Evolutionary conservation across 2,888 invertebrate species (phyloP).

Genomic region (Phyllotreta striolata): DNA sequence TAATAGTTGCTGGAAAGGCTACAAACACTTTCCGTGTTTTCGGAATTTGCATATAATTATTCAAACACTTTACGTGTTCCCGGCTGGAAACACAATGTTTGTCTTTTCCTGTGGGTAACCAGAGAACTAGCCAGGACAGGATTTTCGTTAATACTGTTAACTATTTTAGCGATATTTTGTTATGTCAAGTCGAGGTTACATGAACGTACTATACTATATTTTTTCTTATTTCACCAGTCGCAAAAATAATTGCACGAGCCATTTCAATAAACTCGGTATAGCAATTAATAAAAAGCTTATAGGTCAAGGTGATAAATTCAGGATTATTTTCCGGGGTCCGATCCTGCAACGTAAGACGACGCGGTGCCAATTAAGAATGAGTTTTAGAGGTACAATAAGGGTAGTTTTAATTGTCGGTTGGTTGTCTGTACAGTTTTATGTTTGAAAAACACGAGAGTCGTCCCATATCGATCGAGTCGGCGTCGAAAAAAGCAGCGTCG

Average conservation of each 20-base stretch:
- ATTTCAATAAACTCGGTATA: neutral
- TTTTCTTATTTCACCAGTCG: too few species aligned
- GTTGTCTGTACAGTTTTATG: slow-evolving; percentile 56
- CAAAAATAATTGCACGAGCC: too few species aligned
- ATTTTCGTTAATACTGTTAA: neutral
- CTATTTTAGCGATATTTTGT: neutral
- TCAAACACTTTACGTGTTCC: slow-evolving; percentile 20
- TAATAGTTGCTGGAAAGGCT: slow-evolving; percentile 31
- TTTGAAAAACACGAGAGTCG: slow-evolving; percentile 61
- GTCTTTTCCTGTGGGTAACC: neutral
- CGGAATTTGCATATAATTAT: slow-evolving; percentile 33
- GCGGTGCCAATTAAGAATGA: slow-evolving; percentile 45
- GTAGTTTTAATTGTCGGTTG: slow-evolving; percentile 52
- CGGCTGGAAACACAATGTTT: slow-evolving; percentile 3
- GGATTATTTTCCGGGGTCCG: slow-evolving; percentile 6
- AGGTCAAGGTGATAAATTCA: neutral
- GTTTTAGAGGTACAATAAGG: slow-evolving; percentile 45
- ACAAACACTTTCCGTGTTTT: slow-evolving; percentile 33
- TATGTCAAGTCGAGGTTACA: neutral
- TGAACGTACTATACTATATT: too few species aligned
- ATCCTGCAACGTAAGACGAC: slow-evolving; percentile 40
- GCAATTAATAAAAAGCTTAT: slow-evolving; percentile 1
- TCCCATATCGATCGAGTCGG: slow-evolving; percentile 56
- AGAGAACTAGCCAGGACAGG: neutral
- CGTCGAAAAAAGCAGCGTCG: slow-evolving; percentile 59